These are phyloP conservation scores for Chorisops tibialis DNA, from an alignment of 2,888 invertebrate species.

Conservation along the genomic window DNA sequence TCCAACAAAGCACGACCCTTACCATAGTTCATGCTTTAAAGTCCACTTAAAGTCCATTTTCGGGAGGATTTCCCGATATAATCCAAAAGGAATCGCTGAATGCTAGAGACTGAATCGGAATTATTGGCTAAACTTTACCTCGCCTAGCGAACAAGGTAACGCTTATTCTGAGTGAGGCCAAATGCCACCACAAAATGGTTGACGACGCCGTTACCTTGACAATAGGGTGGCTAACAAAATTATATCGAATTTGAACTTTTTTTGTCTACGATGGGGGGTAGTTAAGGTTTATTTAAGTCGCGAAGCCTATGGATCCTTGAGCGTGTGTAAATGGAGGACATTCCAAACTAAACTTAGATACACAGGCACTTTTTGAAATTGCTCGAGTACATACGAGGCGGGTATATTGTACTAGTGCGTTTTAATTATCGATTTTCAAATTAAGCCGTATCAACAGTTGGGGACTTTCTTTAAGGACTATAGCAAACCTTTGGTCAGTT, in stretches of 20 bases:
- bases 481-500: slow-evolving; percentile 6
- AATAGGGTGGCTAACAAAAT: slow-evolving; percentile 12
- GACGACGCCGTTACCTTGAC: slow-evolving; percentile 28
- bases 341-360: neutral
- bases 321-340: too few species aligned
- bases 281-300: neutral
- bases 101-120: slow-evolving; percentile 18
- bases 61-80: neutral
- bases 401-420: neutral
- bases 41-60: slow-evolving; percentile 13
- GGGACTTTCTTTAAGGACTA: neutral
- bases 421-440: slow-evolving; percentile 1
- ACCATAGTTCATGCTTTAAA: slow-evolving; percentile 25
- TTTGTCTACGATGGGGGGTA: neutral
- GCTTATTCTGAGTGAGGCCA: neutral
- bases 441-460: neutral
- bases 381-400: neutral
- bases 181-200: slow-evolving; percentile 14
- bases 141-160: neutral
- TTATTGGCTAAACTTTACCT: slow-evolving; percentile 30
- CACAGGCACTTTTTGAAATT: neutral
- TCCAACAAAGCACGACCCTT: slow-evolving; percentile 61
- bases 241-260: neutral
- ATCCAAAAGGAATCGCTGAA: neutral
- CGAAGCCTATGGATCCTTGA: neutral